Conservation (phyloP, 2,888 invertebrate species). For the Arge pagana region DNA sequence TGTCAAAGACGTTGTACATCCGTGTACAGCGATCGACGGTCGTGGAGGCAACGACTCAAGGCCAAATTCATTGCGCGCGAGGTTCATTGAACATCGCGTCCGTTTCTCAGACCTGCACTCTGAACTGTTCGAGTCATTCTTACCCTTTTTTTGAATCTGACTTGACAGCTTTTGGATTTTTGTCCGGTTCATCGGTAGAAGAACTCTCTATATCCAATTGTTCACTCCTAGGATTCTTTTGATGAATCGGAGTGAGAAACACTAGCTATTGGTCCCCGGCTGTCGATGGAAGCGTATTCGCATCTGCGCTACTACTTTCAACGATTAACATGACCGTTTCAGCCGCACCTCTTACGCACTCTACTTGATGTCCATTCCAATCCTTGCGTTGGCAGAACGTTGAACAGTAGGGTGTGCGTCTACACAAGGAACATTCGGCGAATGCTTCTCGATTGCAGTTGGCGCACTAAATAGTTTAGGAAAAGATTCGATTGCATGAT, state of each 20-base stretch:
- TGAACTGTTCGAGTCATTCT: no score
- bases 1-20: no score
- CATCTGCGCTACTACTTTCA: slow-evolving; percentile 64
- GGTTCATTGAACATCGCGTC: no score
- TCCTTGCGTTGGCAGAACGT: slow-evolving; percentile 90
- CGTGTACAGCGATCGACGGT: no score
- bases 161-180: slow-evolving; percentile 28
- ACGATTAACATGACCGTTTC: slow-evolving; percentile 87
- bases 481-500: slow-evolving; percentile 19
- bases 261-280: slow-evolving; percentile 53
- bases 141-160: slow-evolving; percentile 30
- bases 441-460: slow-evolving; percentile 88
- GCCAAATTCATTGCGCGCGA: no score
- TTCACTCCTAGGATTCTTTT: slow-evolving; percentile 27
- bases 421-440: slow-evolving; percentile 85
- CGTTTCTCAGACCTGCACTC: no score
- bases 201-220: slow-evolving; percentile 20
- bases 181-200: slow-evolving; percentile 29
- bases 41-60: no score
- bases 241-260: slow-evolving; percentile 43
- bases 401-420: slow-evolving; percentile 86
- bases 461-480: slow-evolving; percentile 69
- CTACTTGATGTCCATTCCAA: slow-evolving; percentile 85
- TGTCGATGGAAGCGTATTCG: slow-evolving; percentile 42
- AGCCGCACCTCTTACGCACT: slow-evolving; percentile 75